Base-by-base conservation (phyloP, 1,140 invertebrate species). In the Venustaconcha ellipsiformis region DNA sequence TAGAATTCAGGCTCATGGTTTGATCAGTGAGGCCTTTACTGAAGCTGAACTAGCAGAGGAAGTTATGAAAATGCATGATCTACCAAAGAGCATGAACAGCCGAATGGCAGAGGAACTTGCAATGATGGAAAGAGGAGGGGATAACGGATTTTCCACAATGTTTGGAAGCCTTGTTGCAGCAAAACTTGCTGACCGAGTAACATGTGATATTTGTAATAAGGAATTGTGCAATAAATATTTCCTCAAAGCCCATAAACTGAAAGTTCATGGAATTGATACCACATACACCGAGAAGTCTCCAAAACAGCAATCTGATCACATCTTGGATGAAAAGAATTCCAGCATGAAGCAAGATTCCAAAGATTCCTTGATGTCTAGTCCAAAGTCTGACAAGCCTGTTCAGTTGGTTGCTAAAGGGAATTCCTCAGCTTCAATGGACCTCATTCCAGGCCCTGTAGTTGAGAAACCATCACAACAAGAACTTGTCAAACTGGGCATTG, bases 131-230 rank as follows among this genome's bases (percentile, higher is more conserved):
- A 78, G 58, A 73, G 77, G 73, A 70, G 79, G 72, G 67, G 70
- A 64, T 76, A 81, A 77, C 57, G 83, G 82, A 56, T 82, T 84
- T 70, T 80, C 84, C 26, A 87, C 86, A 26, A 87, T 89, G 83
- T 88, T 89, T 80, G 82, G 84, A 23, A 88, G 84, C 80, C 89
- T 89, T 86, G 83, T 88, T 60, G 87, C 89, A 30, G 89, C 89
- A 18, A 92, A 92, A 79, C 88, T 92, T 69, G 91, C 90, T 20
- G 92, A 92, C 64, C 91, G 79, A 88, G 92, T 86, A 84, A 97
- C 97, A 86, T 99, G 99, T 90, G 97, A 99, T 88, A 98, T 99
- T 75, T 99, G 99, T 90, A 99, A 99, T 90, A 99, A 99, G 91
- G 97, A 99, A 80, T 87, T 90, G 76, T 99, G 98, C 91, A 99